phyloP scores from a whole-genome alignment of 35 echinoderm and acorn worm genomes.

The Diadema setosum region DNA sequence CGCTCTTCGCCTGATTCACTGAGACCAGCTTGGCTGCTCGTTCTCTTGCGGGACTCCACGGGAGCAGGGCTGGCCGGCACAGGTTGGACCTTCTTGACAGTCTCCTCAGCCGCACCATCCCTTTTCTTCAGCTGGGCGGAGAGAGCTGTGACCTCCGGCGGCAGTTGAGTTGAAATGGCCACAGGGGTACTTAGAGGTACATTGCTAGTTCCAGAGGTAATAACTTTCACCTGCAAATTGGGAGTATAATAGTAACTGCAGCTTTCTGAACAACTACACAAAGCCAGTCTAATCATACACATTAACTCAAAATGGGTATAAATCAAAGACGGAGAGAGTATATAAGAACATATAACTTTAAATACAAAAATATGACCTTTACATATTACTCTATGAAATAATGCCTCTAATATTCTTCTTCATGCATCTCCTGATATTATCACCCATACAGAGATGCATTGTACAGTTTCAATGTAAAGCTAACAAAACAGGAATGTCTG shows the following conservation, averaged over 20 bases:
- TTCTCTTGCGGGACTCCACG: not conserved
- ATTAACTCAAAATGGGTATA: too few relatives aligned
- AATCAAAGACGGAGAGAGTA: too few relatives aligned
- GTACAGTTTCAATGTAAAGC: not conserved
- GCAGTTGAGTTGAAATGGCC: constrained; percentile 60
- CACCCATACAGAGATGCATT: not conserved
- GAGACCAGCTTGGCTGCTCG: constrained; percentile 12
- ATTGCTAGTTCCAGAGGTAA: constrained; percentile 41
- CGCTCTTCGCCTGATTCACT: not conserved
- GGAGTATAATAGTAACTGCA: too few relatives aligned
- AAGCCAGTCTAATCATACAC: too few relatives aligned
- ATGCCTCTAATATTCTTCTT: not conserved
- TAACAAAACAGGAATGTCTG: not conserved
- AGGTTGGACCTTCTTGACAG: not conserved
- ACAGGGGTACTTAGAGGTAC: constrained; percentile 42
- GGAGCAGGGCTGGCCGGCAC: not conserved
- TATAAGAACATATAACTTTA: too few relatives aligned
- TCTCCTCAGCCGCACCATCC: not conserved
- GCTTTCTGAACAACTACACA: too few relatives aligned
- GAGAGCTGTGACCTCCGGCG: constrained; percentile 60
- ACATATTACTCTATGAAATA: too few relatives aligned
- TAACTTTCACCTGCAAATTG: constrained; percentile 63
- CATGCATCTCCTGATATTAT: not conserved
- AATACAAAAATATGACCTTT: too few relatives aligned
- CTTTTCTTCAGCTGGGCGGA: constrained; percentile 43